Evolutionary conservation across 1,140 invertebrate genomes (phyloP), one percentile per base, ranked within the genome.

Genomic region (Spodoptera litura): DNA sequence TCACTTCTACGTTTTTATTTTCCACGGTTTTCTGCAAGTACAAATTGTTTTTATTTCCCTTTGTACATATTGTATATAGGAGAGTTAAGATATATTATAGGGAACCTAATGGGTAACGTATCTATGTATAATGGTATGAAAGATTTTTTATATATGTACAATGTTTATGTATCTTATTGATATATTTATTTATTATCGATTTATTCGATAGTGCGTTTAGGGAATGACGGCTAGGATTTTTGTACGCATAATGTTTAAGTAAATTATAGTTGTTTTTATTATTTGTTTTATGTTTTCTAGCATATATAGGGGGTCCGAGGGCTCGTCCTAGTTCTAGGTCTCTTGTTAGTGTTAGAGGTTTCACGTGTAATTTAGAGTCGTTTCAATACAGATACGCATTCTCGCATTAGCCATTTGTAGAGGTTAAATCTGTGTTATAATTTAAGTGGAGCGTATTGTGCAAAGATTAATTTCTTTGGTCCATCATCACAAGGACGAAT

Each of bases 21-120:
- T 87, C 90, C 87, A 89, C 87, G 84, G 88, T 89, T 93, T 85
- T 94, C 91, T 92, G 91, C 91, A 92, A 94, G 93, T 94, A 94
- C 93, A 94, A 94, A 94, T 94, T 93, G 91, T 93, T 93, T 93
- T 92, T 94, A 92, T 93, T 93, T 91, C 86, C 86, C 87, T 88
- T 80, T 94, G 93, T 94, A 93, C 86, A 94, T 93, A 93, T 87
- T 93, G 91, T 93, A 92, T 89, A 93, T 93, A 93, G 84, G 80
- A 87, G 83, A 87, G 81, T 83, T 84, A 88, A 89, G 84, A 81
- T 86, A 83, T 77, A 75, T 80, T 86, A 83, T 79, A 82, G 81
- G 81, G 56, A 72, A 81, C 78, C 81, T 73, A 84, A 80, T 81
- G 78, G 85, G 83, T 82, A 82, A 79, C 70, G 79, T 88, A 89